Evolutionary conservation across 2,888 invertebrate species (phyloP), one percentile per base, ranked within the genome.

Genomic region (Drosophila fungiperda): DNA sequence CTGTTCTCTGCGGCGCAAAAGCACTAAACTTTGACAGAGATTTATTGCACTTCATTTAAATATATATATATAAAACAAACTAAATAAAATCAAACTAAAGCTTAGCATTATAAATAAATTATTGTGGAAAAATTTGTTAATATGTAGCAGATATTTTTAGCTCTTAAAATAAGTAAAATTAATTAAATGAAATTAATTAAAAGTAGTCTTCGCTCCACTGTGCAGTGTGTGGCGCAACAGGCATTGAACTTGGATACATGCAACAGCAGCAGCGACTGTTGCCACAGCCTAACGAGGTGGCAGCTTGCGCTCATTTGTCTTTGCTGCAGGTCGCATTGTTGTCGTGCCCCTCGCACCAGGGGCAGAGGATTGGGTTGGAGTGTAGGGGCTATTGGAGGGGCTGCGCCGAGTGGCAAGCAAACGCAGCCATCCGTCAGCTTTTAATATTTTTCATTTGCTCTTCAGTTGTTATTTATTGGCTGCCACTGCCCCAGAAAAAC

Each of bases 391-490:
- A 8, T 23, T 26, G 20, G 48, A 23, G 23, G 48, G 54, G 40
- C 45, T 8, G 50, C 29, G 26, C 15, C 15, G 33, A 35, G 57
- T 49, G 54, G 23, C 45, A 59, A 32, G 73, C 60, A 73, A 81
- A 86, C 78, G 82, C 82, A 88, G 75, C 78, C 91, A 91, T 91
- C 90, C 89, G 90, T 92, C 91, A 91, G 84, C 78, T 89, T 90
- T 88, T 90, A 92, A 91, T 92, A 91, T 89, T 91, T 90, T 83
- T 83, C 88, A 91, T 90, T 91, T 91, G 89, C 83, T 83, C 83
- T 86, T 78, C 82, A 78, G 84, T 87, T 69, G 76, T 87, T 90
- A 88, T 89, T 90, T 87, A 88, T 90, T 89, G 83, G 85, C 64
- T 70, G 71, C 58, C 59, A 42, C 64, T 57, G 81, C 42, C 55